Percentiles rank a stretch among this genome's conserved stretches.
Evolutionary conservation across 2,888 invertebrate species (phyloP).

Genomic region (Noctuana brunneofusca): DNA sequence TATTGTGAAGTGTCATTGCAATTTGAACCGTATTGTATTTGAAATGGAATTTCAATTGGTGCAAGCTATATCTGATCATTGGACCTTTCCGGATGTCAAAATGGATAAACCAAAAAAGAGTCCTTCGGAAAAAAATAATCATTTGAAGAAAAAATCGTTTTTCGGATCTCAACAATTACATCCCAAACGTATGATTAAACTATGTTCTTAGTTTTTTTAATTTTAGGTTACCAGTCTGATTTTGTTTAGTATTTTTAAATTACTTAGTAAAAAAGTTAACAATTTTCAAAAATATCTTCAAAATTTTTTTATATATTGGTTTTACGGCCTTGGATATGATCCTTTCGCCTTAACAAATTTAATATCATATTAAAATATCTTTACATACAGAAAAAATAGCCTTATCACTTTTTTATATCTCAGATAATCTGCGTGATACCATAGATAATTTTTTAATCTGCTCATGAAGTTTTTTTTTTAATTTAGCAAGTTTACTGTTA

Average conservation of each 20-base stretch:
- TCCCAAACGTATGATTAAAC: slow-evolving; percentile 19
- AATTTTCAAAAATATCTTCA: neutral
- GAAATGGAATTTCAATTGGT: slow-evolving; percentile 43
- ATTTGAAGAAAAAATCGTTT: slow-evolving; percentile 50
- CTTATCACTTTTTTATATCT: neutral
- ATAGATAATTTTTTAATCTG: neutral
- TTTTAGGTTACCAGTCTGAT: neutral
- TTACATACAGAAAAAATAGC: neutral
- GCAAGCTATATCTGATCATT: slow-evolving; percentile 32
- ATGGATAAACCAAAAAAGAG: slow-evolving; percentile 53
- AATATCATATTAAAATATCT: too few species aligned
- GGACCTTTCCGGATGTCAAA: slow-evolving; percentile 9
- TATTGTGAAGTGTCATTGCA: neutral
- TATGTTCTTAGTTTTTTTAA: neutral
- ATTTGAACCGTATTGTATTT: slow-evolving; percentile 7
- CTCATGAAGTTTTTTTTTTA: neutral
- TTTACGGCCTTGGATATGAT: too few species aligned
- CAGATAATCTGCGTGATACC: neutral
- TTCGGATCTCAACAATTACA: slow-evolving; percentile 57
- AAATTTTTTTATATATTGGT: too few species aligned
- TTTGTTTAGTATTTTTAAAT: neutral
- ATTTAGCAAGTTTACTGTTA: neutral
- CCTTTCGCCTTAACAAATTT: too few species aligned
- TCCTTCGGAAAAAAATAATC: slow-evolving; percentile 55
- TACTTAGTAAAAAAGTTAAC: neutral